Percentiles rank a stretch among this genome's conserved stretches.
Evolutionary conservation across 2,888 invertebrate species (phyloP).

Genomic region (Andrena trimmerana): DNA sequence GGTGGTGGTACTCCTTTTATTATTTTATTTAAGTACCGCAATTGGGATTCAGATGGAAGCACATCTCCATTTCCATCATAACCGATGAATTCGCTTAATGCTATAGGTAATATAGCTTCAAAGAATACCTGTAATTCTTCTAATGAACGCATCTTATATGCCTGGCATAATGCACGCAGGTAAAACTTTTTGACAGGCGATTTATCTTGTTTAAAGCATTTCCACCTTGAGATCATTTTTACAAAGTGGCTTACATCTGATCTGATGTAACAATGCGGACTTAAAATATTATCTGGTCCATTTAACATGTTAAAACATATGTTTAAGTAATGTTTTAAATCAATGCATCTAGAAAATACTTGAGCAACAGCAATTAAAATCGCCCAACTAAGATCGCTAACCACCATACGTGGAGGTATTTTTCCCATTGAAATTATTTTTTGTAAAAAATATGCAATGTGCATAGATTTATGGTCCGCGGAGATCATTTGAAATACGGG

Average conservation of each 20-base stretch:
- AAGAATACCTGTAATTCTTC: constrained; percentile 38
- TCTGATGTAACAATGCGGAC: constrained; percentile 45
- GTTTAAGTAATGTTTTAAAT: constrained; percentile 55
- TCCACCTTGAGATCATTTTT: constrained; percentile 57
- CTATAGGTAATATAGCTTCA: constrained; percentile 55
- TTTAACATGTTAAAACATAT: constrained; percentile 49
- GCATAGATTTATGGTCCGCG: not conserved
- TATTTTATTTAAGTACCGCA: constrained; percentile 43
- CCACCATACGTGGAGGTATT: constrained; percentile 10
- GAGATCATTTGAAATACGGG: no score
- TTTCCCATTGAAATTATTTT: constrained; percentile 38
- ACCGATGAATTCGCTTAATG: constrained; percentile 54
- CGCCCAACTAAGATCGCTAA: no score
- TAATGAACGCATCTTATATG: constrained; percentile 56
- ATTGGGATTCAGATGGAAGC: constrained; percentile 42
- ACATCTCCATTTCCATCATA: constrained; percentile 34
- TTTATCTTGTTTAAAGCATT: constrained; percentile 41
- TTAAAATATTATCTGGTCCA: not conserved
- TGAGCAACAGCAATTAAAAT: constrained; percentile 48
- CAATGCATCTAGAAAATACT: constrained; percentile 53
- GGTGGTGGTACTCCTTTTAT: no score
- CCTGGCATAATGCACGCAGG: constrained; percentile 50
- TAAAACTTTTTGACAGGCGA: constrained; percentile 46
- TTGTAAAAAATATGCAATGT: constrained; percentile 51
- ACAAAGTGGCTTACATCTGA: constrained; percentile 60